Base-by-base conservation (phyloP, 2,797 vertebrate species). In the Phoebastria nigripes region DNA sequence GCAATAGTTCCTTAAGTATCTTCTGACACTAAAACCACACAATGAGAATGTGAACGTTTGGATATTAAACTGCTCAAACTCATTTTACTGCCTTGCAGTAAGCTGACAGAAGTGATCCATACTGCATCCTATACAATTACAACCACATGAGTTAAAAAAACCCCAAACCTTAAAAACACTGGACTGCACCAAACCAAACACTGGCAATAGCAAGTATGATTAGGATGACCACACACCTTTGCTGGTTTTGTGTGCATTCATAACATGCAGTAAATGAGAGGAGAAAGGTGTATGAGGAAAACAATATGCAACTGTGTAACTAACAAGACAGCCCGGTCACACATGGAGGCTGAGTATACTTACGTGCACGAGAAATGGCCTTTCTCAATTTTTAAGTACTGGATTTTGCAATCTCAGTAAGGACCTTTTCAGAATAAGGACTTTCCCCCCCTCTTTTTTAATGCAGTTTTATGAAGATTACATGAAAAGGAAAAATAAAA, bases 331-430 rank as follows among this genome's bases (percentile, higher is more conserved):
- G 21, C 35, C 55, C 41, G 24, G 15, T 82, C 61, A 89, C 29
- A 67, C 18, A 12, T 3, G 12, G 67, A 82, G 19, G 22, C 25
- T 66, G 63, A 87, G 55, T 22, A 66, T 4, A 22, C 16, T 62
- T 70, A 42, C 0, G 2, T 2, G 3, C 33, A 31, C 0, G 4
- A 77, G 21, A 81, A 84, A 77, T 1, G 2, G 35, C 14, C 46
- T 63, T 44, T 70, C 55, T 80, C 22, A 18, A 2, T 31, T 87
- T 91, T 18, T 37, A 58, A 78, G 12, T 42, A 44, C 29, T 47
- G 62, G 10, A 77, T 69, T 87, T 72, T 73, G 17, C 41, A 51
- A 15, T 41, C 15, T 83, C 54, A 78, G n/a, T 55, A 81, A 55
- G 12, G 26, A 42, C 20, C 17, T 76, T 61, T 84, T 81, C 46